These are phyloP conservation scores for Zygaena filipendulae DNA, from an alignment of 2,888 invertebrate genomes.

Conservation along the genomic window DNA sequence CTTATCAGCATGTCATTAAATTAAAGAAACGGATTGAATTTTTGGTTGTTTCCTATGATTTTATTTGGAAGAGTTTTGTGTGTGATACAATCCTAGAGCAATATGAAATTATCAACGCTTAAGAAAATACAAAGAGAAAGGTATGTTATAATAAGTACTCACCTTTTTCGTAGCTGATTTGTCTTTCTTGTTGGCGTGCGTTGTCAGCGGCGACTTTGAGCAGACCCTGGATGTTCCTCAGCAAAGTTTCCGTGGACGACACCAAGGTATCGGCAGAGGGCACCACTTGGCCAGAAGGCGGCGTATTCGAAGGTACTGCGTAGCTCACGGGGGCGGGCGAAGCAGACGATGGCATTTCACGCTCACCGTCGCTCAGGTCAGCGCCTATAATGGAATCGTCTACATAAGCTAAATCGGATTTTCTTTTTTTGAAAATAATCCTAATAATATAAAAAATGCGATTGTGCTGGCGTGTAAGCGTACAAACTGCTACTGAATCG, in stretches of 20 bases:
- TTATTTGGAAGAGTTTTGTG: no score
- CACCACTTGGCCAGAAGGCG: constrained; percentile 53
- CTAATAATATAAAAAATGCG: constrained; percentile 5
- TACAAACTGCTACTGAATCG: no score
- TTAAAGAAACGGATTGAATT: no score
- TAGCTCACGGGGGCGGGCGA: constrained; percentile 82
- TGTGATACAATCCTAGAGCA: no score
- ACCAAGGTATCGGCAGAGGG: constrained; percentile 65
- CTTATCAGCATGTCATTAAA: no score
- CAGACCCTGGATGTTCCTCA: constrained; percentile 95
- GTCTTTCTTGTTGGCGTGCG: constrained; percentile 94
- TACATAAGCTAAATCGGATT: constrained; percentile 2
- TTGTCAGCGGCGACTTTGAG: constrained; percentile 98
- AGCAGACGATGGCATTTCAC: constrained; percentile 73
- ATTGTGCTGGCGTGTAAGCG: no score
- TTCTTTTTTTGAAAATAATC: not conserved
- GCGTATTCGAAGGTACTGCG: constrained; percentile 75
- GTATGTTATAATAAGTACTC: no score
- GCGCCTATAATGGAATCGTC: constrained; percentile 34
- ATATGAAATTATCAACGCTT: no score
- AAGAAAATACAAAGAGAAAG: not conserved
- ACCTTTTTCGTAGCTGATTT: constrained; percentile 98
- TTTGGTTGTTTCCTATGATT: no score
- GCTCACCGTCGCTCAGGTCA: constrained; percentile 82
- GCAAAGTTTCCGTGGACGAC: constrained; percentile 92